Percentiles rank a stretch among this genome's conserved stretches.
phyloP scores from a whole-genome alignment of 2,113 vertebrate genomes.

The Petaurus breviceps region DNA sequence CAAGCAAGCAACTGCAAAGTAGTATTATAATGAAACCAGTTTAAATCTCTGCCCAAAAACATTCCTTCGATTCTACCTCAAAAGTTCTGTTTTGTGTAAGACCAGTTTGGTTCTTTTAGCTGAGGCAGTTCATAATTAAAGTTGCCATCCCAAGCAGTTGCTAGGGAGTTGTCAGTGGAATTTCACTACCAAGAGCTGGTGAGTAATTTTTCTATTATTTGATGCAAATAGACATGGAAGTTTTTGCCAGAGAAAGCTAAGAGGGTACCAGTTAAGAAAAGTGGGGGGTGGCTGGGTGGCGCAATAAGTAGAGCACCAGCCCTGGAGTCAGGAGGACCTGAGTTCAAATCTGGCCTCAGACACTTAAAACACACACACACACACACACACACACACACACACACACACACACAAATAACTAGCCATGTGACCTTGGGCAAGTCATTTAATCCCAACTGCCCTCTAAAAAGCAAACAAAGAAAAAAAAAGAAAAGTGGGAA shows the following conservation, averaged over 20 bases:
- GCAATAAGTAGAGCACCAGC: no score
- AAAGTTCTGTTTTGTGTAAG: constrained; percentile 37
- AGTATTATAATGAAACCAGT: neutral
- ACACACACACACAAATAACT: no score
- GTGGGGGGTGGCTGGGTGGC: no score
- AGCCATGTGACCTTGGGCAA: no score
- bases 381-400: no score
- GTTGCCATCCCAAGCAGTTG: constrained; percentile 59
- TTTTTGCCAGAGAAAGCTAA: neutral
- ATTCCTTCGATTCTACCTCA: neutral
- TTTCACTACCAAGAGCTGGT: constrained; percentile 60
- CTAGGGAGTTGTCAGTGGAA: constrained; percentile 42
- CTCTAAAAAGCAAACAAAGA: no score
- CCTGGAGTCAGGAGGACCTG: no score
- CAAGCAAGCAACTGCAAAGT: neutral
- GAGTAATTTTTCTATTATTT: constrained; percentile 53
- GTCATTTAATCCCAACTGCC: no score
- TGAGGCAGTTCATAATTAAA: constrained; percentile 60
- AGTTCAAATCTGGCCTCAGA: no score
- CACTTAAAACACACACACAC: no score
- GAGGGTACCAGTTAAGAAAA: neutral
- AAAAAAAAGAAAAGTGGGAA: neutral
- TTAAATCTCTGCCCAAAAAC: neutral
- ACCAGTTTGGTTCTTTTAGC: constrained; percentile 51
- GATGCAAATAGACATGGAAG: neutral